Base-by-base conservation (phyloP, 2,113 vertebrate genomes). In the Perca schrenkii region DNA sequence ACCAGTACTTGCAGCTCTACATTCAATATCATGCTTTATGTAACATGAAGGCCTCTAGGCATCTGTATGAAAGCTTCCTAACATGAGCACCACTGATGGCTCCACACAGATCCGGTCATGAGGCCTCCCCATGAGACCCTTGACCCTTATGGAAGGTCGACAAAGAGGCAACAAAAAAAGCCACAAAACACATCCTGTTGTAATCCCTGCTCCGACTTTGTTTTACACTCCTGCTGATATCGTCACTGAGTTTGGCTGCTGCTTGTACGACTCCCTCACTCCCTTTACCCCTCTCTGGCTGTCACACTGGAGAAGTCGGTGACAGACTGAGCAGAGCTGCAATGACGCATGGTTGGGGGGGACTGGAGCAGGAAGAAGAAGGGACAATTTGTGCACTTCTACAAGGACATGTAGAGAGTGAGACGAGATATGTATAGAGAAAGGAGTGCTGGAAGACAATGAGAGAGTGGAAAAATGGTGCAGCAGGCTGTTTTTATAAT, bases 171-270 rank as follows among this genome's bases (percentile, higher is more conserved):
- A 65, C 56, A 57, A 22, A 65, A 68, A 63, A 74, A n/a, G 21
- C 40, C 47, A 73, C 60, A 60, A 36, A 75, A 77, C 74, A 86
- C 84, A 79, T 90, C 87, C 92, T 86, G 90, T 87, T 78, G 78
- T 11, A 78, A 74, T 82, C 81, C 69, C 74, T 17, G 12, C 10
- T n/a, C 50, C 13, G 61, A 77, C 52, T 74, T 68, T 70, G 74
- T 73, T 75, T 83, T 79, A 60, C 52, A 43, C 40, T 31, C 62
- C 47, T 34, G 65, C 83, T 77, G 77, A 76, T 43, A 57, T 12
- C 2, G 49, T 64, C 1, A 17, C 58, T 13, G 16, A 53, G 46
- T 62, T 77, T 8, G 19, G 61, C 65, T 66, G 71, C 72, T 83
- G 64, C 69, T 64, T 8, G 40, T 74, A 67, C 17, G 28, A 34